Base-by-base conservation (phyloP, 1,140 invertebrate species). In the Gryon sp. region DNA sequence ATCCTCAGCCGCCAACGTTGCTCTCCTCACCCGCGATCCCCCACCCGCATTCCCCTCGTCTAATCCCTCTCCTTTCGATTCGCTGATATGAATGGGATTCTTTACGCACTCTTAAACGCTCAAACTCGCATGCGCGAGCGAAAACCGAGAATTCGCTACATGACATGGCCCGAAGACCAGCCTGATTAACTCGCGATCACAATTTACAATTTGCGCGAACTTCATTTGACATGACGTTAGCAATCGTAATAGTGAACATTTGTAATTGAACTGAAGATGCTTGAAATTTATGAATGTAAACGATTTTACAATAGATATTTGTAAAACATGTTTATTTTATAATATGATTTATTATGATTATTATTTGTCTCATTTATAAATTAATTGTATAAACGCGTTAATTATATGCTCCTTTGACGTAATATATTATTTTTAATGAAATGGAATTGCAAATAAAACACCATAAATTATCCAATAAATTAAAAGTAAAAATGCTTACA, bases 41-140 rank as follows among this genome's bases (percentile, higher is more conserved):
- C 16, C 1, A 52, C 22, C 41, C 46, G 72, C 45, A 8, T 16
- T 24, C 57, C 38, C 46, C 32, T 34, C 66, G 26, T 57, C 32
- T 55, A 75, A 66, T 76, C 70, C 66, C 69, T 77, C 77, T 68
- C 69, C 72, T 72, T 24, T 48, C 40, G 34, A 59, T 50, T 22
- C 72, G 41, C 65, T 78, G 79, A 82, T 86, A 86, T 86, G 85
- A 86, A 86, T 86, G 84, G 78, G 80, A 86, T 86, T 86, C 85
- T 86, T 86, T 84, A 79, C 78, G 57, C 80, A 79, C 60, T 76
- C 68, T 62, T 72, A 79, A 76, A 69, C 57, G 72, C 65, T 38
- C 34, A 2, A 70, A 46, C 65, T 80, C 80, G 78, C 79, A 45
- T 66, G 41, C 48, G 52, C 73, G 22, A 36, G 52, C 40, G 34